These are phyloP conservation scores for Phymastichus coffea DNA, from an alignment of 1,140 invertebrate species.

Conservation along the genomic window DNA sequence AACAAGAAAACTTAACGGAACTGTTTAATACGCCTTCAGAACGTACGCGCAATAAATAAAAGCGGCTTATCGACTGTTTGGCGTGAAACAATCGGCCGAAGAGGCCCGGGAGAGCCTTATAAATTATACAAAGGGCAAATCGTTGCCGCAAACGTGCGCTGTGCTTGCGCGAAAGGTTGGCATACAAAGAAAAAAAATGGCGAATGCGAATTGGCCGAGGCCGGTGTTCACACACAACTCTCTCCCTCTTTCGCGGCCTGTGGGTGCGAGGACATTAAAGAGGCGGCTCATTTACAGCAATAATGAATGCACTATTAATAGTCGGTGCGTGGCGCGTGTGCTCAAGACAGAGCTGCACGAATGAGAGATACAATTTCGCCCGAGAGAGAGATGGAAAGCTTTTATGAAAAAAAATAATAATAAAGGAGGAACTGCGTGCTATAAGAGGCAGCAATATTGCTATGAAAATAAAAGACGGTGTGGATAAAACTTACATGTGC, in stretches of 20 bases:
- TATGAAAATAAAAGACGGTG: too few species aligned
- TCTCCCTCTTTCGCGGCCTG: background rate
- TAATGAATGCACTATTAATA: conserved; percentile 56
- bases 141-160: too few species aligned
- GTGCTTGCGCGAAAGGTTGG: too few species aligned
- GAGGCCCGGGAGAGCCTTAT: too few species aligned
- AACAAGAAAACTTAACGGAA: too few species aligned
- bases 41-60: too few species aligned
- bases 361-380: background rate
- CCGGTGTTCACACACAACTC: conserved; percentile 10
- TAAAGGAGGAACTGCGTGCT: background rate
- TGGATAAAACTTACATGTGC: too few species aligned
- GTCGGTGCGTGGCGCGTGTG: conserved; percentile 14
- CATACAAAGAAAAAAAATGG: background rate
- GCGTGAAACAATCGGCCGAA: too few species aligned
- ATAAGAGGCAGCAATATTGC: too few species aligned
- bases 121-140: too few species aligned
- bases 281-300: conserved; percentile 53
- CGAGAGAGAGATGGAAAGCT: background rate
- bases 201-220: conserved; percentile 14
- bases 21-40: too few species aligned
- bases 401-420: background rate
- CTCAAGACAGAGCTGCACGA: background rate
- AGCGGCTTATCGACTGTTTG: too few species aligned
- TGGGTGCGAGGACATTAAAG: conserved; percentile 52